A percentile compares a stretch with the other conserved stretches of the same genome.
Conservation (phyloP, 2,888 invertebrate genomes). For the Lepeophtheirus nordmannii region DNA sequence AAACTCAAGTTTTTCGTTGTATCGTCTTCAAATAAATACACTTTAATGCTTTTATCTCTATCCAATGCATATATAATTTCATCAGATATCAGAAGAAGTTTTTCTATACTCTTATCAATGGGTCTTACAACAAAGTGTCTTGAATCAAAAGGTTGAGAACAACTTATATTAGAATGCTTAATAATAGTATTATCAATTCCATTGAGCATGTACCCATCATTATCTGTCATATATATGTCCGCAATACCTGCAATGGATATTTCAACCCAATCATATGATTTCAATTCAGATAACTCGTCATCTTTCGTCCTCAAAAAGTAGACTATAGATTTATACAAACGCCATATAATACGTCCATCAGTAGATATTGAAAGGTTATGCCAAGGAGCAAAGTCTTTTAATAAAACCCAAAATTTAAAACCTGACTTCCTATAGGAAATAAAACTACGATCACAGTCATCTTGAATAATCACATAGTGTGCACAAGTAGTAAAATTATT, state of each 20-base stretch:
- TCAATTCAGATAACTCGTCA: background rate
- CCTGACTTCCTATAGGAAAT: background rate
- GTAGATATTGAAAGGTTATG: background rate
- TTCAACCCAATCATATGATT: background rate
- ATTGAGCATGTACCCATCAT: background rate
- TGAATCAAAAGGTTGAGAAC: background rate
- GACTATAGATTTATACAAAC: background rate
- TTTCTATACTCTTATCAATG: background rate
- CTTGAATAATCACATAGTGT: background rate
- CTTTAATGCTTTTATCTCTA: no score
- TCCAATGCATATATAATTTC: no score
- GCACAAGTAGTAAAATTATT: background rate
- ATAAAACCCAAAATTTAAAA: background rate
- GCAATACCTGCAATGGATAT: background rate
- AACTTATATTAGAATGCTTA: background rate
- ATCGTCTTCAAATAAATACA: no score
- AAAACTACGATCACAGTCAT: slow-evolving; percentile 1
- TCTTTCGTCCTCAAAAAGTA: background rate
- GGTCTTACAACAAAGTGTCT: background rate
- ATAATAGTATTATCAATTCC: background rate
- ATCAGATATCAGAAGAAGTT: no score
- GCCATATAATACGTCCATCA: background rate
- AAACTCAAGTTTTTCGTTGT: no score
- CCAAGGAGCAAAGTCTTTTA: background rate
- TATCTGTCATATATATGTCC: background rate